A percentile compares a stretch with the other conserved stretches of the same genome.
Conservation (phyloP, 2,113 vertebrate genomes). For the Crotophaga sulcirostris region DNA sequence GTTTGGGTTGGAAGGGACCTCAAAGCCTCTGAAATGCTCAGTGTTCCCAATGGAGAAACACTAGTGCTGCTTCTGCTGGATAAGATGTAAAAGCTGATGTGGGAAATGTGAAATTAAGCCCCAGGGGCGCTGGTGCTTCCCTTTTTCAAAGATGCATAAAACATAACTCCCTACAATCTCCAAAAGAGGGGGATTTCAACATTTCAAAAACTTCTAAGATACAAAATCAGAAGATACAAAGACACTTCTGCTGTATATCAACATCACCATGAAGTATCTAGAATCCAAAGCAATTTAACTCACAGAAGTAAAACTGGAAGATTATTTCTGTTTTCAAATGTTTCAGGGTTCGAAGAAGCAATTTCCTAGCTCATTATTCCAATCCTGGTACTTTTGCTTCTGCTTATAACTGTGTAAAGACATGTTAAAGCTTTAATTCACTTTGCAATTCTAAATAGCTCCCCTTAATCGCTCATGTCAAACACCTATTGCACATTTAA, state of each 20-base stretch:
- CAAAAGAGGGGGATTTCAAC: neutral
- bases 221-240: neutral
- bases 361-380: slow-evolving; percentile 41
- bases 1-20: neutral
- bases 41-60: neutral
- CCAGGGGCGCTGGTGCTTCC: neutral
- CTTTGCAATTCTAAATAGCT: slow-evolving; percentile 60
- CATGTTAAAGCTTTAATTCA: slow-evolving; percentile 62
- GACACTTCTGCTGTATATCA: neutral
- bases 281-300: neutral
- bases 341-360: slow-evolving; percentile 9
- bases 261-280: neutral
- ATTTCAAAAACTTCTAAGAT: neutral
- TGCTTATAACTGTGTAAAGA: slow-evolving; percentile 14
- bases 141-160: neutral
- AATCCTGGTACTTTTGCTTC: slow-evolving; percentile 46
- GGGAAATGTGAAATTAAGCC: neutral
- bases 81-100: accelerated
- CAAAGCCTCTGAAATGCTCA: neutral
- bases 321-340: slow-evolving; percentile 6
- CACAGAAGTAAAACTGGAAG: neutral
- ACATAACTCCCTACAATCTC: neutral
- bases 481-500: slow-evolving; percentile 61
- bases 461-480: slow-evolving; percentile 61
- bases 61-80: neutral